Evolutionary conservation across 2,888 invertebrate genomes (phyloP).

Genomic region (Noctua fimbriata): DNA sequence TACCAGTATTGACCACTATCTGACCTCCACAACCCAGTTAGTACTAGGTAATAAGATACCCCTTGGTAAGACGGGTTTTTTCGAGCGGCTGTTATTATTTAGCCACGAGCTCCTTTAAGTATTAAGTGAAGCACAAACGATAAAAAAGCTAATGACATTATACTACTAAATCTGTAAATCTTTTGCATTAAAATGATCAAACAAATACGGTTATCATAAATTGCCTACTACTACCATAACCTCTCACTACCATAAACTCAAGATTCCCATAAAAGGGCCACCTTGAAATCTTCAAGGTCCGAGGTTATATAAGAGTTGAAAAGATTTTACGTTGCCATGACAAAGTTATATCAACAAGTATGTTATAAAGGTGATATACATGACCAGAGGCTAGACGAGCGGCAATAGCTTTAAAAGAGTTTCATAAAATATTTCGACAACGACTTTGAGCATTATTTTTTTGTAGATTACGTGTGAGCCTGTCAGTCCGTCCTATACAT

Average conservation of each 20-base stretch:
- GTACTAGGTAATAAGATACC: too few relatives aligned
- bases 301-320: conserved; percentile 18
- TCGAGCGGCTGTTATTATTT: too few relatives aligned
- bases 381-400: neutral
- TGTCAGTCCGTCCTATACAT: too few relatives aligned
- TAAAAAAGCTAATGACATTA: neutral
- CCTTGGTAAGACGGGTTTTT: too few relatives aligned
- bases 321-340: conserved; percentile 19
- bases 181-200: neutral
- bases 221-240: neutral
- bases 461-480: too few relatives aligned
- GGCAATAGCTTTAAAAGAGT: neutral
- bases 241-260: neutral
- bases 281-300: conserved; percentile 34
- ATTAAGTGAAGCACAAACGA: neutral
- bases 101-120: neutral
- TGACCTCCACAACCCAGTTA: too few relatives aligned
- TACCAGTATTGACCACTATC: too few relatives aligned
- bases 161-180: neutral
- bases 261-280: conserved; percentile 21
- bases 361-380: neutral
- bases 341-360: conserved; percentile 15
- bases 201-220: neutral
- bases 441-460: neutral
- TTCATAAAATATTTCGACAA: neutral